Evolutionary conservation across 2,797 vertebrate genomes (phyloP), one percentile per base, ranked within the genome.

Genomic region (Poeciliopsis turneri): DNA sequence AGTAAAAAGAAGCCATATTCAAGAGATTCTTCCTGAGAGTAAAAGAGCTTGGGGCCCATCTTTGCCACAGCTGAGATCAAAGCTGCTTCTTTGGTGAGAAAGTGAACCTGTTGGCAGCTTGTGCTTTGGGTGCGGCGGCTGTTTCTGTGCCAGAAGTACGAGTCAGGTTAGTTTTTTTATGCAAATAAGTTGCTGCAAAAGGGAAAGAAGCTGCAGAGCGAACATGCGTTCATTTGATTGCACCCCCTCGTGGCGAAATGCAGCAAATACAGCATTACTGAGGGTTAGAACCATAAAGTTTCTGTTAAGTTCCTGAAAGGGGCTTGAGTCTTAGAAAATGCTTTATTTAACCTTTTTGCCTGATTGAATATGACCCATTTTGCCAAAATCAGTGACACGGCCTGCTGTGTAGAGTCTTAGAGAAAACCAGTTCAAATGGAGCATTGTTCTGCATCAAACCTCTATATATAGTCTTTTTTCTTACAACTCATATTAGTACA

Each of bases 121-220:
- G 49, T 64, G 30, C 46, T 16, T 66, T 30, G 81, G 93, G 92
- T 79, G 93, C 91, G 89, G 82, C 89, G 25, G 15, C 45, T 51
- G 61, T 74, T 28, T 45, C 68, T 18, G 39, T 12, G 23, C 86
- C 74, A 78, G 91, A 89, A 88, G 87, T 86, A 85, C 91, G 74
- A 78, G 92, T 89, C 76, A 6, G 86, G 39, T 83, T 3, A 82
- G 74, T 88, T 82, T 80, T 72, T 72, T 70, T 28, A 70, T 77
- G 74, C 49, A 33, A 49, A 75, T 28, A 64, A 16, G n/a, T 25
- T 33, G n/a, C 30, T 30, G 15, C 13, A 49, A n/a, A 23, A 36
- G 57, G 43, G 36, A 45, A 2, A 41, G 41, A 57, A 0, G 16
- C 15, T 69, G 76, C 68, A 72, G 78, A 69, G 1, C 36, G 53